phyloP scores from a whole-genome alignment of 2,888 invertebrate species.

The Alsophila aescularia region DNA sequence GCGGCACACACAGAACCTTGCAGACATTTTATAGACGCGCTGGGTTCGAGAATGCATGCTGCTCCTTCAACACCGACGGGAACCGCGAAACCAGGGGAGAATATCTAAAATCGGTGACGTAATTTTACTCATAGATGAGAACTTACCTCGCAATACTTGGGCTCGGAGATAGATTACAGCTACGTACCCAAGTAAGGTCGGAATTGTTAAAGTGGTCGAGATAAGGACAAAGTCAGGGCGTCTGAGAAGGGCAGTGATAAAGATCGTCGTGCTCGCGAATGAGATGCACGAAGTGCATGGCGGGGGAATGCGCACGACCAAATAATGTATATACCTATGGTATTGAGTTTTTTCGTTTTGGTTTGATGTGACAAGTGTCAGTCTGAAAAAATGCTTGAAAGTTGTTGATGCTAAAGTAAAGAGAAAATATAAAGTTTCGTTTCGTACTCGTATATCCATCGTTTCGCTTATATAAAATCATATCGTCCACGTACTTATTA shows the following conservation, averaged over 20 bases:
- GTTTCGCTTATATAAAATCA: no score
- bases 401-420: no score
- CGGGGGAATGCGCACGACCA: neutral
- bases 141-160: constrained; percentile 13
- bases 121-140: neutral
- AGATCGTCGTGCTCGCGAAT: neutral
- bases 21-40: constrained; percentile 27
- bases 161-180: constrained; percentile 1
- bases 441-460: no score
- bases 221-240: neutral
- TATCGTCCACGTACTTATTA: no score
- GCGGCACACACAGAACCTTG: constrained; percentile 1
- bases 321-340: no score
- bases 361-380: no score
- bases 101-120: neutral
- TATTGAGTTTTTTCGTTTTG: no score
- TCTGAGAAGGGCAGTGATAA: neutral
- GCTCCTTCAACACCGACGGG: constrained; percentile 4
- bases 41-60: constrained; percentile 31
- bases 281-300: neutral
- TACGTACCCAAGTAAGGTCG: constrained; percentile 3
- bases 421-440: no score
- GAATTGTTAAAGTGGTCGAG: neutral
- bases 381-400: no score
- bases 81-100: neutral